Conservation (phyloP, 2,113 vertebrate genomes). For the Neoarius graeffei region DNA sequence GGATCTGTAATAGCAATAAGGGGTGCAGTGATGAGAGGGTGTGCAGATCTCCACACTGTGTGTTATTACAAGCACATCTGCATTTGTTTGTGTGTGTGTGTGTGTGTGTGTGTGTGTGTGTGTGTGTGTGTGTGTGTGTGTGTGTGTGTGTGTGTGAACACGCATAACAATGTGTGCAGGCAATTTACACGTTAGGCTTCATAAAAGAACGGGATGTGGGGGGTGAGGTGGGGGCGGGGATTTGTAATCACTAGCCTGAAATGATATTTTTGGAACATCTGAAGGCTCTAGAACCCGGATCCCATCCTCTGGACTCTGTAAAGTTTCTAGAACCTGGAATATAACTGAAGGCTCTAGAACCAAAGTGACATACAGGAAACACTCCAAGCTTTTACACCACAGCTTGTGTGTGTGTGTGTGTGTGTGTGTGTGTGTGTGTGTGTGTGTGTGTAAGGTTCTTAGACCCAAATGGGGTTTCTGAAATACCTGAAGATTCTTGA, state of each 20-base stretch:
- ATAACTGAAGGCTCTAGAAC: not conserved
- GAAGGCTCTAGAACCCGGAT: not conserved
- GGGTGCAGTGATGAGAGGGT: constrained; percentile 25
- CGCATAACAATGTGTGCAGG: not conserved
- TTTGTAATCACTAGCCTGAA: not conserved
- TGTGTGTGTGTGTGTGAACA: not conserved
- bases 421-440: no score
- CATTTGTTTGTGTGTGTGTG: not conserved
- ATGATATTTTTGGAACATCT: constrained; percentile 3
- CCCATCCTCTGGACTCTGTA: not conserved
- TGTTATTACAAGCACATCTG: not conserved
- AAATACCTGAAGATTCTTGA: not conserved
- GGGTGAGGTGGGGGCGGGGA: not conserved
- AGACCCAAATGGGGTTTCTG: not conserved
- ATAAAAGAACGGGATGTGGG: not conserved
- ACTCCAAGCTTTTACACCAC: not conserved
- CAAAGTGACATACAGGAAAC: not conserved
- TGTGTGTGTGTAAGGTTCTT: not conserved
- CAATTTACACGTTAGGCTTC: constrained; percentile 12
- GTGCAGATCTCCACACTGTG: constrained; percentile 23
- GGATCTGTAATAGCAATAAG: constrained; percentile 32
- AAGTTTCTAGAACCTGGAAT: not conserved
- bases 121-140: constrained; percentile 13
- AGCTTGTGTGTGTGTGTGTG: not conserved
- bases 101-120: constrained; percentile 16